Evolutionary conservation across 2,888 invertebrate species (phyloP), one percentile per base, ranked within the genome.

Genomic region (Patella caerulea): DNA sequence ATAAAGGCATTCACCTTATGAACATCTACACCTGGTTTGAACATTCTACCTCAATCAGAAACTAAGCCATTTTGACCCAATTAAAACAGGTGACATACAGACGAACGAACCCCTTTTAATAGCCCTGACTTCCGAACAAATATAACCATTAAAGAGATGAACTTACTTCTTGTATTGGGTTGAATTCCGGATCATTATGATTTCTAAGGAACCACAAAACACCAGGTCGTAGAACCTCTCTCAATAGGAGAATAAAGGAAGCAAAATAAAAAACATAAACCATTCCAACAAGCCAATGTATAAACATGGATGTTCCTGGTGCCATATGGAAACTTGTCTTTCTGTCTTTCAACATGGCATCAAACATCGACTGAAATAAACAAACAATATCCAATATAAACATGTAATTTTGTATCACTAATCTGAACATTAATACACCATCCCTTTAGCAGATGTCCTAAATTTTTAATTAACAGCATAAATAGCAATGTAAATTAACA

Each of bases 271-370:
- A 99, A 17, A 99, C 98, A 90, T 98, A 99, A 14, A 94, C 96
- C 98, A 99, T 99, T 79, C 99, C 99, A 11, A 98, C 96, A 69
- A 99, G 94, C 99, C 99, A 99, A 91, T 99, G 99, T 77, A 99
- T 96, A 91, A 99, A 99, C 94, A 99, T 96, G 1, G 97, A 97
- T 0, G 99, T 98, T 86, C 98, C 98, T 0, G 99, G 99, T 0
- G 98, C 97, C 0, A 96, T 94, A 83, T 95, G 94, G 86, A 99
- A 97, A 82, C 96, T 96, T 0, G 95, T 94, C 91, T 97, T 96
- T 65, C 99, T 94, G 82, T 93, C 93, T 85, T 92, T 90, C 73
- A 92, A 76, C 7, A 90, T 89, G 9, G 91, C 89, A 83, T 90
- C 91, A 86, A 92, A 91, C 90, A 91, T 90, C 3, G 90, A 87